Evolutionary conservation across 2,888 invertebrate genomes (phyloP), one percentile per base, ranked within the genome.

Genomic region (Prostheceraeus crozeri): DNA sequence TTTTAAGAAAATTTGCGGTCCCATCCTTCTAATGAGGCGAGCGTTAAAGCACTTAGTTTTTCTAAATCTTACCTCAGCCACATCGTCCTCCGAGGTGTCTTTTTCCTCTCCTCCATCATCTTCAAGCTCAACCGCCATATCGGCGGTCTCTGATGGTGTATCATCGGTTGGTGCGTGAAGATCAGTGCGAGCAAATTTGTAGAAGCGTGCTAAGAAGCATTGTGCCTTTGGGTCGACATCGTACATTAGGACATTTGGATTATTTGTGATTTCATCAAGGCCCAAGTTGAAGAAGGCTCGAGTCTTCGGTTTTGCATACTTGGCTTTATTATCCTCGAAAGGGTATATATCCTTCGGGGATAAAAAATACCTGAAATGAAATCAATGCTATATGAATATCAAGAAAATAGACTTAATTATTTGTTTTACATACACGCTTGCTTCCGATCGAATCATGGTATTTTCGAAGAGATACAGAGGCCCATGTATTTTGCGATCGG

Each of bases 291-390:
- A 58, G 23, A 23, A 30, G 3, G 58, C 57, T 52, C 30, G n/a
- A 2, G 28, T 28, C n/a, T 85, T 82, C 1, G 84, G 82, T 71
- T 85, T 88, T 55, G 82, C 82, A 76, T 83, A 86, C 77, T 84
- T 87, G 67, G 81, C 84, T 76, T 87, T 87, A 67, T 84, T 83
- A 69, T 86, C 85, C 0, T 82, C 81, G 71, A 89, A 93, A 57
- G 84, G 84, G 71, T 83, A 89, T 19, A 93, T 80, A 78, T 90
- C 89, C 72, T 89, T 89, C 0, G 84, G 79, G 70, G 87, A 86
- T 83, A 85, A 64, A 83, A 83, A 66, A 83, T 88, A 53, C 82
- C 79, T 79, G 68, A 23, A 70, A 69, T n/a, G n/a, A n/a, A n/a
- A n/a, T n/a, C n/a, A n/a, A n/a, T n/a, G n/a, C n/a, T n/a, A n/a